phyloP scores from a whole-genome alignment of 1,140 invertebrate species.

The Bombus waltoni region DNA sequence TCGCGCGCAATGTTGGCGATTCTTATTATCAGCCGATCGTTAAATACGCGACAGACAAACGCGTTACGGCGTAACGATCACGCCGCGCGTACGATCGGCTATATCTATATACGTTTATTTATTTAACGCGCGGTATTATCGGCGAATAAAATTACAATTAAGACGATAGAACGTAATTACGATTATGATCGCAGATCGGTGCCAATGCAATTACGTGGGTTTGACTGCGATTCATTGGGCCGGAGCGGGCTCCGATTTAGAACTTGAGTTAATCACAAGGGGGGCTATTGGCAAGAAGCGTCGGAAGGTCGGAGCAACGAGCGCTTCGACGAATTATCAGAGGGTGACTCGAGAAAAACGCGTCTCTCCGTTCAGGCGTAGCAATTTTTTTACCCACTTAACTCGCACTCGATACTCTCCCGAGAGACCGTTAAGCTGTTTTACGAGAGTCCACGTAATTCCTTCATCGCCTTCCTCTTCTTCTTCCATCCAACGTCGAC shows the following conservation, averaged over 20 bases:
- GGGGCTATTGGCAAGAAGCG: slow-evolving; percentile 16
- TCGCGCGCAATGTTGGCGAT: background rate
- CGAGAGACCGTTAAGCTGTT: slow-evolving; percentile 64
- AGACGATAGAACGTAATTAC: slow-evolving; percentile 6
- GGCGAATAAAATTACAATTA: slow-evolving; percentile 34
- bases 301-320: slow-evolving; percentile 34
- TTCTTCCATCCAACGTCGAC: background rate
- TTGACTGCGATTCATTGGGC: background rate
- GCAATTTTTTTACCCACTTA: slow-evolving; percentile 69
- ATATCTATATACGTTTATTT: background rate
- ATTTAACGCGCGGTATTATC: background rate
- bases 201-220: background rate
- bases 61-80: background rate
- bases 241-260: slow-evolving; percentile 5
- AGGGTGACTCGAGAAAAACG: slow-evolving; percentile 51
- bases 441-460: slow-evolving; percentile 68
- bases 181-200: background rate
- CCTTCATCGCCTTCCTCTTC: slow-evolving; percentile 60
- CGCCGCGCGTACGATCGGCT: background rate
- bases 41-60: slow-evolving; percentile 40
- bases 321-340: slow-evolving; percentile 57
- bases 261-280: slow-evolving; percentile 28
- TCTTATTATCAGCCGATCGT: slow-evolving; percentile 30
- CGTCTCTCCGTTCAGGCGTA: slow-evolving; percentile 62
- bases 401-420: slow-evolving; percentile 60